Base-by-base conservation (phyloP, 1,140 invertebrate genomes). In the Aphelinus atriplicis region DNA sequence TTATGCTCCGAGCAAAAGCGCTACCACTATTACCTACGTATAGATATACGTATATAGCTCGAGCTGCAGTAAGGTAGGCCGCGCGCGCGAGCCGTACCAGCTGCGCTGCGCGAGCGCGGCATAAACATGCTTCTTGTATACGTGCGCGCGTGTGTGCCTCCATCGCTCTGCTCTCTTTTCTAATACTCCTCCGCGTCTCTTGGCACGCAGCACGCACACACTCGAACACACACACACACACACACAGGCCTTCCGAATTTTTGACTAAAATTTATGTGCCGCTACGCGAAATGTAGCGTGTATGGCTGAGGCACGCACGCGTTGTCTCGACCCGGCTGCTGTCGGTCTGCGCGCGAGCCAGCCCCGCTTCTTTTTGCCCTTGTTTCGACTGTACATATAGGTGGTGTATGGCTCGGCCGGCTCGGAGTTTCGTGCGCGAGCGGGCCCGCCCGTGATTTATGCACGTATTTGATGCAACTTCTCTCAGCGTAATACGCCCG, bases 1-100 rank as follows among this genome's bases (percentile, higher is more conserved):
- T 88, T 88, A 87, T 86, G 85, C 83, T 79, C 82, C 81, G 81
- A 82, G 78, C 81, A 26, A 26, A 26, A 26, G 26, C 26, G 26
- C 26, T 26, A 26, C 26, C 26, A 26, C 26, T 26, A 26, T 26
- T 26, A 26, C 26, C 26, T 26, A 26, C 26, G 26, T 26, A 26
- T 26, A 26, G 26, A 26, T 26, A 26, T 26, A 26, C 26, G 26
- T 26, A 26, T 26, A 26, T 0, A 0, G 26, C 26, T 26, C 26
- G 26, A 26, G 26, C 26, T 0, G 26, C 26, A 26, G 26, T 26
- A 26, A 26, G 26, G 26, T 26, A 26, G 26, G 26, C 26, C 26
- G 26, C 26, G 26, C 26, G 26, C 26, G 26, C 26, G 26, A 26
- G 26, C 26, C 26, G 26, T 26, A 26, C 26, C 26, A 26, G 26